Evolutionary conservation across 2,113 vertebrate genomes (phyloP), one percentile per base, ranked within the genome.

Genomic region (Carassius gibelio): DNA sequence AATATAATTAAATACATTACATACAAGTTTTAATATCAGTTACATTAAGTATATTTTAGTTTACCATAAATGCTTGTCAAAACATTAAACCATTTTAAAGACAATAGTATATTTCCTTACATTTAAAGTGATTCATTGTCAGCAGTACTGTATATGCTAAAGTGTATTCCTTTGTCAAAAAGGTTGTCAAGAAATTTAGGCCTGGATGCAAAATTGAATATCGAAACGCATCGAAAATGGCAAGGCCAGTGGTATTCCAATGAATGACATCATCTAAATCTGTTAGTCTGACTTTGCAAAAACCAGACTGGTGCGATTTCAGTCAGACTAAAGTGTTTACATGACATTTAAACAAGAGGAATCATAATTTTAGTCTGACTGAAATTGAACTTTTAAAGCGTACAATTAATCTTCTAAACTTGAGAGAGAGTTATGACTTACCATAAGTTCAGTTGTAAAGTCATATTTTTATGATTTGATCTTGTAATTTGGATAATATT

Each of bases 401-500:
- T 50, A 26, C 76, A 42, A 42, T 79, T 61, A 61, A 61, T 36
- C 76, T 61, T 61, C 21, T n/a, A 61, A 42, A 42, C 2, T 42
- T 7, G 26, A 42, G 17, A 26, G 19, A 57, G 75, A 57, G 50
- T 77, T 77, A 75, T 34, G 52, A 36, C 30, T 78, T 75, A 76
- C 75, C 48, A 5, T 50, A 62, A 61, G 15, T n/a, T 68, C n/a
- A 30, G 36, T 68, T 66, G 14, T 81, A 42, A 81, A 81, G 17
- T 52, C 79, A 34, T n/a, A 61, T 79, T n/a, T 34, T 79, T 79
- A 61, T 55, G 75, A 57, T 69, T 38, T 71, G 21, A 61, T 79
- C 52, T 66, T 75, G 26, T 36, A 59, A 82, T 85, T 83, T 34
- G 42, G 68, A 81, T 84, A 69, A 48, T 84, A 75, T 86, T 68